Base-by-base conservation (phyloP, 2,888 invertebrate genomes). In the Drosophila recens region DNA sequence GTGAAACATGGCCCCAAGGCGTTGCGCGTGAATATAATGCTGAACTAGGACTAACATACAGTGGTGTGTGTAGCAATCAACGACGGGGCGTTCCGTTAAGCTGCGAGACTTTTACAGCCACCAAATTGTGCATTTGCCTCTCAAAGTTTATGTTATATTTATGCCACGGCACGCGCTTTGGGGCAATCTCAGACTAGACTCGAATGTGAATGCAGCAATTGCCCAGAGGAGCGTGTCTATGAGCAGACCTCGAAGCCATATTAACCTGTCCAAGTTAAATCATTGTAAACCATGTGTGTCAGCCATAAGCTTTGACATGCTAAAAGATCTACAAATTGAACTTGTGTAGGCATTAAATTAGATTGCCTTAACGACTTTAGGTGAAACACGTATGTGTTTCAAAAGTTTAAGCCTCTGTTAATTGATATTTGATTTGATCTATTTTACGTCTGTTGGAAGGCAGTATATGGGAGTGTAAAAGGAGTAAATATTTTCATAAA, bases 271-370 rank as follows among this genome's bases (percentile, higher is more conserved):
- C 52, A 59, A 17, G 67, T 33, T 74, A 78, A 71, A 75, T 73
- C 68, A 67, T 65, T 72, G 68, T 72, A 70, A 79, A 84, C 67
- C 86, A 72, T 88, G 87, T 80, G 70, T 88, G 89, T 80, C 82
- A 87, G 77, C 43, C 45, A 53, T 67, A 53, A 61, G 45, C 51
- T 51, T 49, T 17, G 17, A 17, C 2, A 33, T 45, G 13, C 20
- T 13, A 34, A 34, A 49, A 23, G 17, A 20, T 17, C 20, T 11
- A 43, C 23, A 45, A 23, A 9, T 30, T 46, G 46, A 46, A 27
- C 46, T n/a, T 34, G 11, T 13, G 34, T 20, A 34, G 34, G 20
- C 20, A 51, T 51, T 49, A 33, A 11, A 3, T 11, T 17, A 33
- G 17, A 36, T 20, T 34, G 33, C 10, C 10, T 10, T 33, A 33